These are phyloP conservation scores for Athalia rosae DNA, from an alignment of 2,888 invertebrate species.

Conservation along the genomic window DNA sequence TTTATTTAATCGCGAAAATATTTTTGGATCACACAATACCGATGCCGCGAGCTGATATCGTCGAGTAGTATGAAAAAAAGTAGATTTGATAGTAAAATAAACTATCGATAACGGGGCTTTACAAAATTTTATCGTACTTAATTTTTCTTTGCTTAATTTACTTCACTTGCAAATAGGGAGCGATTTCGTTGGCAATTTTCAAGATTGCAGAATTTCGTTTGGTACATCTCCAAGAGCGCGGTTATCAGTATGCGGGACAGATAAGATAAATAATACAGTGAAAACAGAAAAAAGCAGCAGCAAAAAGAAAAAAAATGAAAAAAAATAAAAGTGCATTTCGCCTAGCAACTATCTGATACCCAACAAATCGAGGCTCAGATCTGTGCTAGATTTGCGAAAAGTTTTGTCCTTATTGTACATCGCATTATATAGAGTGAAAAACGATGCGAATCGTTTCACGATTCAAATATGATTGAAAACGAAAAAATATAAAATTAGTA, in stretches of 20 bases:
- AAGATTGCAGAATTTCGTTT: slow-evolving; percentile 21
- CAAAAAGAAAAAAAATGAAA: not conserved
- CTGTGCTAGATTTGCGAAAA: slow-evolving; percentile 32
- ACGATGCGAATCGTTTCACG: no score
- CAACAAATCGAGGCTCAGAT: slow-evolving; percentile 11
- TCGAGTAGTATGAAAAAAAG: slow-evolving; percentile 1
- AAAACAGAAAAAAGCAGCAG: not conserved
- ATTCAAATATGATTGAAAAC: no score
- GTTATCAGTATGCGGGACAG: slow-evolving; percentile 33
- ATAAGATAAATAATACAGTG: slow-evolving; percentile 35
- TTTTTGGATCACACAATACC: slow-evolving; percentile 4
- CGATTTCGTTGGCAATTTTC: slow-evolving; percentile 6
- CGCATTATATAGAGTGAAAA: no score
- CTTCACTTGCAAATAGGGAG: not conserved
- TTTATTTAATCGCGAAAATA: slow-evolving; percentile 33
- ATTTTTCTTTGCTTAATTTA: slow-evolving; percentile 1
- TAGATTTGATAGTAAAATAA: not conserved
- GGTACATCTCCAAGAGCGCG: slow-evolving; percentile 24
- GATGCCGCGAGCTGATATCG: slow-evolving; percentile 21
- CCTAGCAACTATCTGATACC: slow-evolving; percentile 37
- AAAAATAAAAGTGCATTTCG: not conserved
- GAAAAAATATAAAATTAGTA: no score
- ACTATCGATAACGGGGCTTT: not conserved
- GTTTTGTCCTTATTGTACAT: not conserved
- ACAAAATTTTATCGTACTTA: not conserved